Evolutionary conservation across 2,888 invertebrate species (phyloP), one percentile per base, ranked within the genome.

Genomic region (Bellardia pandia): DNA sequence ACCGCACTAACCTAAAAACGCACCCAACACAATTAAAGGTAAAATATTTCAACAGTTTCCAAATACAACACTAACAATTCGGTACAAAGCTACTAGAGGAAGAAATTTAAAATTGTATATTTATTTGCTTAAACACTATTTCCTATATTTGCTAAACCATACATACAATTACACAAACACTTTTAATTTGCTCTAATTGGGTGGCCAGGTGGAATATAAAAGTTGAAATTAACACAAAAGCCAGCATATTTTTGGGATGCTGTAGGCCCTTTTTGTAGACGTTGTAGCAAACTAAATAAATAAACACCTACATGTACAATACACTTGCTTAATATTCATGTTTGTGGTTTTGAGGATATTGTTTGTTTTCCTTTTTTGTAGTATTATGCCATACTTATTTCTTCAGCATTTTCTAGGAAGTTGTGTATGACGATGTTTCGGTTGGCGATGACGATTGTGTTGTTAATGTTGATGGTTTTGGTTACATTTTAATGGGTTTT

Each of bases 401-500:
- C 69, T 37, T 71, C 2, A 14, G 16, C 3, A 51, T 79, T 69
- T 64, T n/a, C 13, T 51, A 42, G 40, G 23, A 71, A 53, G 9
- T 64, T 76, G 51, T 51, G 16, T 30, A 62, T 62, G 62, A 72
- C 23, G 71, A 62, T 53, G 51, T 45, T 71, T 23, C 2, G n/a
- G n/a, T 33, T 48, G 48, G 37, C n/a, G 11, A 45, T 58, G 71
- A 64, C 48, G 53, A 60, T 75, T 68, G 60, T 62, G n/a, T 2
- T 53, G 30, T 71, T 74, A 48, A 72, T 68, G 40, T 62, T 66
- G 53, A 68, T 66, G 86, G 84, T 68, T 86, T 86, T 72, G 83
- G 71, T 86, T 84, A 77, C 86, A 77, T 68, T 86, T 86, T 86
- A 86, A 86, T 86, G 79, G 79, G 1, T 66, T 76, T 86, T 58